Conservation (phyloP, 2,113 vertebrate genomes). For the Catharus minimus region DNA sequence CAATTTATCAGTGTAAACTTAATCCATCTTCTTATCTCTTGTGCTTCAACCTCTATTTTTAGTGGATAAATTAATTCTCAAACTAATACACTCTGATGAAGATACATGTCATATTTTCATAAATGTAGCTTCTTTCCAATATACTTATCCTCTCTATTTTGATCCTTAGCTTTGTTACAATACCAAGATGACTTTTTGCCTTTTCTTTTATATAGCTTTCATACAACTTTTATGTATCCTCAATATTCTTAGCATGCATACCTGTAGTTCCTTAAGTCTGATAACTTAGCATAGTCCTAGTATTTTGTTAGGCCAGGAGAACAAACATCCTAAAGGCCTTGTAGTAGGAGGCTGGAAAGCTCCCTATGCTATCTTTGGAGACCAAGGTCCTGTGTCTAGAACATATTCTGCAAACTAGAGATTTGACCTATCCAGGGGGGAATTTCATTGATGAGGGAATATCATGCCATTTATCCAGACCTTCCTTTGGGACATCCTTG, state of each 20-base stretch:
- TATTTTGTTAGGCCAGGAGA: not conserved
- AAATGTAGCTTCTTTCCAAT: not conserved
- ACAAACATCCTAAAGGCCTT: not conserved
- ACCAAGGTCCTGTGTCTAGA: not conserved
- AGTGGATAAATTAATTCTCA: not conserved
- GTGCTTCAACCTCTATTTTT: not conserved
- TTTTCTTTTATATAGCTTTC: not conserved
- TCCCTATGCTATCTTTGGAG: not conserved
- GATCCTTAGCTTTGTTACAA: not conserved
- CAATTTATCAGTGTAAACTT: not conserved
- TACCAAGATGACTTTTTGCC: not conserved
- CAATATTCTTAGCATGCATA: not conserved
- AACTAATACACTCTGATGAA: not conserved
- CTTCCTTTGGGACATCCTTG: not conserved
- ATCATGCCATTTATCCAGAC: not conserved
- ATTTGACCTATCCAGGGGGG: not conserved
- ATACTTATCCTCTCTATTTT: not conserved
- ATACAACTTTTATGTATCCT: not conserved
- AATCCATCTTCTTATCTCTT: not conserved
- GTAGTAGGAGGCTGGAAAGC: not conserved
- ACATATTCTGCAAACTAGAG: not conserved
- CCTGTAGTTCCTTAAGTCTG: not conserved
- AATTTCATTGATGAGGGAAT: rapidly evolving
- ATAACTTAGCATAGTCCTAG: not conserved
- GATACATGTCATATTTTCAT: not conserved